Evolutionary conservation across 2,797 vertebrate genomes (phyloP).

Genomic region (Chloroceryle amazona): DNA sequence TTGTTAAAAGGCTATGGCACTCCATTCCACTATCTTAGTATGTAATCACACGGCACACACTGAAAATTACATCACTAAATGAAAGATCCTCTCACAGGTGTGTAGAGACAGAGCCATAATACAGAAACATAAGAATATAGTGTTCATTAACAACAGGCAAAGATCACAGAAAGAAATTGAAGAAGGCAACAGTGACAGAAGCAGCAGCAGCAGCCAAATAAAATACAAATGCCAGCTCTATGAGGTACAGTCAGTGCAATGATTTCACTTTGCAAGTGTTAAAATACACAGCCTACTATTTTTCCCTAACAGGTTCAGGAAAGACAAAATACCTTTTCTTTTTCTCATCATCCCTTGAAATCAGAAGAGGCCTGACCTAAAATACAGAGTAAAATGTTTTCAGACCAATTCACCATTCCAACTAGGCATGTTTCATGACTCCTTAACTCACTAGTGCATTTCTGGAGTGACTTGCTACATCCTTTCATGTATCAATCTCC

Average conservation of each 20-base stretch:
- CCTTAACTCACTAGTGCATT: neutral
- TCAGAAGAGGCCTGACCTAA: neutral
- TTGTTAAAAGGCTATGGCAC: neutral
- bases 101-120: neutral
- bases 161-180: neutral
- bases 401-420: neutral
- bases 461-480: neutral
- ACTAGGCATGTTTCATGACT: neutral
- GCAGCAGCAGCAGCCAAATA: neutral
- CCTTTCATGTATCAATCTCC: neutral
- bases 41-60: neutral
- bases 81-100: neutral
- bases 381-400: slow-evolving; percentile 1
- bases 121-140: neutral
- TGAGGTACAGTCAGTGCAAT: neutral
- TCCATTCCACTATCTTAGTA: neutral
- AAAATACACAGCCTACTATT: neutral
- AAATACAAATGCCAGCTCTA: neutral
- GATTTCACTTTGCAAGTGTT: neutral
- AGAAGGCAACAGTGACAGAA: neutral
- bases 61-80: neutral
- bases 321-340: neutral
- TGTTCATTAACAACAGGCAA: neutral
- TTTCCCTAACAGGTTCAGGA: neutral
- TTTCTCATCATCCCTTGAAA: neutral